Base-by-base conservation (phyloP, 2,113 vertebrate species). In the Leuciscus idus region DNA sequence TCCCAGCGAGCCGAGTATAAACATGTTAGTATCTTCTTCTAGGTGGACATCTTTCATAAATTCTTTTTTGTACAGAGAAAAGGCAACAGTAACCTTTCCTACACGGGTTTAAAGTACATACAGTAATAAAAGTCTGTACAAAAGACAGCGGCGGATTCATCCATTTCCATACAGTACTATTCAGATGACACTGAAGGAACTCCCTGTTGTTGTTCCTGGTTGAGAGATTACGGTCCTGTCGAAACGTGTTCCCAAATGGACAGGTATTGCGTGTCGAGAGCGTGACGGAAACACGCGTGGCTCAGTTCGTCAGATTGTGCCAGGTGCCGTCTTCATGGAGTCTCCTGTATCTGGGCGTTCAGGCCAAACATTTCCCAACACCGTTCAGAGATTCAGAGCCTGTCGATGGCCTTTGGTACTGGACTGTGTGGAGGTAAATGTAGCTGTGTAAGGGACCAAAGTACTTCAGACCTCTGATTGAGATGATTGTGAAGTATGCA, bases 31-130 rank as follows among this genome's bases (percentile, higher is more conserved):
- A 97, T 96, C 97, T 97, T 97, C 96, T 96, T 97, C 96, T 96
- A 94, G 95, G 93, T 94, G 95, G 96, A 96, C 95, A 95, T 95
- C 96, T 96, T 92, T 97, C 96, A 98, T 98, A 99, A 97, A 98
- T 96, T 93, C 97, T 95, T 99, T 97, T 98, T 98, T 98, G 95
- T 99, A 99, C 97, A 99, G 75, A 97, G 97, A 96, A 98, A 98
- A 98, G 98, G 98, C 98, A 97, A 97, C 94, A 94, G 96, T 98
- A 91, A 94, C 91, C 95, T 98, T 92, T 93, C 92, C 94, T 91
- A 92, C 95, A 97, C 94, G 96, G 95, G 95, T 95, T 97, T 95
- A 95, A 96, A 95, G 96, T 97, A 97, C 95, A 97, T 93, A 95
- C 95, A 94, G 89, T 90, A 90, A 89, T 91, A 90, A 93, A 96